phyloP scores from a whole-genome alignment of 2,797 vertebrate genomes.

The Poeciliopsis paucimaculata region DNA sequence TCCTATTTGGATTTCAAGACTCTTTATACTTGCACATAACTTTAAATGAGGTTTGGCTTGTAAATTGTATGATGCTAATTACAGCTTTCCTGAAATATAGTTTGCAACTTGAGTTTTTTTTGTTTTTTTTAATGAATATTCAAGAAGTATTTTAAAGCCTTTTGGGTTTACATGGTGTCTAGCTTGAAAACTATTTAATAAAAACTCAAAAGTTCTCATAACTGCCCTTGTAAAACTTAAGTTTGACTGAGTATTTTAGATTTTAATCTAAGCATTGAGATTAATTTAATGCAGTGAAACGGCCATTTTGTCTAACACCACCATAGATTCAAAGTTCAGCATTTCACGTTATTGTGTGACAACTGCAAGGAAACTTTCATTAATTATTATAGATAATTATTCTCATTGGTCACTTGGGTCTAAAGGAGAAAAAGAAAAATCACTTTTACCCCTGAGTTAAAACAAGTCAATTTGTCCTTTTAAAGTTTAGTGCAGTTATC shows the following conservation, averaged over 20 bases:
- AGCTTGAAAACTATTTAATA: neutral
- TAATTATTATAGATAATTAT: neutral
- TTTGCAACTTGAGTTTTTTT: neutral
- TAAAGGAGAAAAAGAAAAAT: neutral
- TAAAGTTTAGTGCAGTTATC: neutral
- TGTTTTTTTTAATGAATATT: neutral
- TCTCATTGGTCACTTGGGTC: neutral
- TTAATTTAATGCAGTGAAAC: neutral
- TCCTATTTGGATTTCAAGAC: neutral
- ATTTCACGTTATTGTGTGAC: neutral
- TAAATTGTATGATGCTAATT: neutral
- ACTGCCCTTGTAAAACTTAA: neutral
- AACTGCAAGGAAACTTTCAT: neutral
- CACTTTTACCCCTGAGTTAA: neutral
- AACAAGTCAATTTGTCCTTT: neutral
- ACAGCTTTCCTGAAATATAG: neutral
- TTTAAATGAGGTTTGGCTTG: neutral
- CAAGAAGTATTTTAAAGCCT: neutral
- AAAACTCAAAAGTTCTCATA: neutral
- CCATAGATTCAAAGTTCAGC: neutral
- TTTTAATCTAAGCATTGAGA: neutral
- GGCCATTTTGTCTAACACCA: neutral
- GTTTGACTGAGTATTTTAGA: neutral
- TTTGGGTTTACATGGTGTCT: neutral
- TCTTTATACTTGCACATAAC: neutral